Percentiles rank a stretch among this genome's conserved stretches.
phyloP scores from a whole-genome alignment of 2,888 invertebrate species.

The Callinectes sapidus region DNA sequence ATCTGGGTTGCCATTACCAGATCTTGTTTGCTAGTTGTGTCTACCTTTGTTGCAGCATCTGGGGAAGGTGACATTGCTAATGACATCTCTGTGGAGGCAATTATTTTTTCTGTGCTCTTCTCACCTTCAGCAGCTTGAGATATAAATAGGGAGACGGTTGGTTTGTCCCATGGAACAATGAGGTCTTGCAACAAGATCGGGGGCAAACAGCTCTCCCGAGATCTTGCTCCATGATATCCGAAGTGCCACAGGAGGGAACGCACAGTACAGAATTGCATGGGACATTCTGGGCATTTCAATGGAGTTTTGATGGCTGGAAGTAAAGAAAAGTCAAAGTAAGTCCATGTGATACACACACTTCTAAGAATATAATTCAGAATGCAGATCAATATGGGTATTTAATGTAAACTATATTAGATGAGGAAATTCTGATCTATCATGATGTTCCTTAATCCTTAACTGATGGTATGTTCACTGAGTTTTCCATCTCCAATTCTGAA shows the following conservation, averaged over 20 bases:
- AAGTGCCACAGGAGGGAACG: constrained; percentile 72
- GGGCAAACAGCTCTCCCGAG: constrained; percentile 43
- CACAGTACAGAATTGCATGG: constrained; percentile 72
- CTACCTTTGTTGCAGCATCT: constrained; percentile 18
- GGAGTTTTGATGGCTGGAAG: constrained; percentile 72
- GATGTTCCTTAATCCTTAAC: too few species aligned
- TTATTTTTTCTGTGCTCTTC: constrained; percentile 46
- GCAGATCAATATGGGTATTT: too few species aligned
- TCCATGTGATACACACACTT: neutral
- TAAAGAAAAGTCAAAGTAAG: neutral
- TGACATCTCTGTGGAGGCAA: constrained; percentile 14
- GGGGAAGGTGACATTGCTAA: neutral
- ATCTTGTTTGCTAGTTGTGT: constrained; percentile 31
- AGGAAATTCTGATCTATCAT: too few species aligned
- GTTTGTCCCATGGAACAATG: constrained; percentile 67
- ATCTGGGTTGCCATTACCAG: constrained; percentile 39
- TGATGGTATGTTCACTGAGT: too few species aligned
- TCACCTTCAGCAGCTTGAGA: constrained; percentile 50
- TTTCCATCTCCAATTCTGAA: too few species aligned
- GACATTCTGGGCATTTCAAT: constrained; percentile 71
- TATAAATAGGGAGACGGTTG: constrained; percentile 54
- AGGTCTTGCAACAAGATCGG: constrained; percentile 67
- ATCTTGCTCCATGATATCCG: constrained; percentile 65
- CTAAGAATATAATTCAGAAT: neutral
- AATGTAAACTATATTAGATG: too few species aligned